Evolutionary conservation across 2,888 invertebrate genomes (phyloP).

Genomic region (Epinotia demarniana): DNA sequence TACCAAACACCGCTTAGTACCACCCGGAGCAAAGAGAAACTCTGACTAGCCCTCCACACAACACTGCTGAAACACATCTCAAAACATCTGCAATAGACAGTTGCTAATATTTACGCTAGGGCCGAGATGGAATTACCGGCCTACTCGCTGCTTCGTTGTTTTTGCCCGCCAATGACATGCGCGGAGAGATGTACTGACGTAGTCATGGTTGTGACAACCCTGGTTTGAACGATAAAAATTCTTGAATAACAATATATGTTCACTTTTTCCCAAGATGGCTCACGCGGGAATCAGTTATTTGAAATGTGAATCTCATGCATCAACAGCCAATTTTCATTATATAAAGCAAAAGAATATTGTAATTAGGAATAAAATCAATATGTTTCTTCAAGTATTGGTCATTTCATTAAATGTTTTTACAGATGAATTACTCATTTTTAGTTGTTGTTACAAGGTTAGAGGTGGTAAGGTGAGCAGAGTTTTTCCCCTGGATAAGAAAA

Average conservation of each 20-base stretch:
- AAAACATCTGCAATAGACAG: constrained; percentile 42
- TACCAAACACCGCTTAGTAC: not conserved
- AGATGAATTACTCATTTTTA: too few relatives aligned
- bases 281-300: too few relatives aligned
- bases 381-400: too few relatives aligned
- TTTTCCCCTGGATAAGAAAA: too few relatives aligned
- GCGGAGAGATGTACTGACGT: not conserved
- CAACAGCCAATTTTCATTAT: too few relatives aligned
- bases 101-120: constrained; percentile 35
- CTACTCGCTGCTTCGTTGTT: constrained; percentile 18
- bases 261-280: not conserved
- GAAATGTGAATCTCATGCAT: not conserved
- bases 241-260: not conserved
- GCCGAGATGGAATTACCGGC: constrained; percentile 11
- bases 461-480: too few relatives aligned
- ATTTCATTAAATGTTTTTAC: too few relatives aligned
- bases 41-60: constrained; percentile 25
- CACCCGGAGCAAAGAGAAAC: not conserved
- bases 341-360: too few relatives aligned
- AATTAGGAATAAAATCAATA: too few relatives aligned
- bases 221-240: not conserved
- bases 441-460: too few relatives aligned
- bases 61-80: constrained; percentile 17
- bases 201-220: not conserved
- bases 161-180: constrained; percentile 15